Evolutionary conservation across 1,140 invertebrate species (phyloP).

Genomic region (Drosophila kepulauana): DNA sequence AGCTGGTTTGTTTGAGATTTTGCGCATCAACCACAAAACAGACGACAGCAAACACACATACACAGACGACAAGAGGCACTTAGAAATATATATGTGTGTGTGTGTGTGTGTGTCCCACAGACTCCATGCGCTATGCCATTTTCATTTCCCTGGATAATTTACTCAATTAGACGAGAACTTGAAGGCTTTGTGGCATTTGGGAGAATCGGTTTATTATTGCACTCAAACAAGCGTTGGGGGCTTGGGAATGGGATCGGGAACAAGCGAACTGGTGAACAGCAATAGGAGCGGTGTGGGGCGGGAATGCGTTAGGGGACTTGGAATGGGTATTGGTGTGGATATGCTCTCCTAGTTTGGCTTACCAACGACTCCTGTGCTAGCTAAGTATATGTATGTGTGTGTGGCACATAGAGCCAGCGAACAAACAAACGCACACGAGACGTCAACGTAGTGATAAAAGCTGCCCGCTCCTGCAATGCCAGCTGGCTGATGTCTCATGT

Average conservation of each 20-base stretch:
- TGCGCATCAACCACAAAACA: conserved; percentile 51
- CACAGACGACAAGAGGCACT: conserved; percentile 16
- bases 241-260: conserved; percentile 10
- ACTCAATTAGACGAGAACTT: conserved; percentile 78
- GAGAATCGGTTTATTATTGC: conserved; percentile 80
- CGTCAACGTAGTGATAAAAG: conserved; percentile 19
- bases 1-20: conserved; percentile 59
- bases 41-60: conserved; percentile 33
- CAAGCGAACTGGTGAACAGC: not conserved
- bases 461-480: not conserved
- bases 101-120: conserved; percentile 24
- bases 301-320: not conserved
- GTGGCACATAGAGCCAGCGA: conserved; percentile 14
- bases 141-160: conserved; percentile 78
- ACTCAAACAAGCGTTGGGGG: conserved; percentile 51
- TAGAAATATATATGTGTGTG: not conserved
- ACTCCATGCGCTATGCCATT: conserved; percentile 63
- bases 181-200: conserved; percentile 79
- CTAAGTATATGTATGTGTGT: not conserved
- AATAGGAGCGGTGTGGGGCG: not conserved
- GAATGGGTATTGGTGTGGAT: conserved; percentile 10
- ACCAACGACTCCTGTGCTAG: not conserved
- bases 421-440: conserved; percentile 24
- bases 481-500: not conserved
- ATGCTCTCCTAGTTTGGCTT: conserved; percentile 2